phyloP scores from a whole-genome alignment of 2,113 vertebrate genomes.

The Hippocampus comes region DNA sequence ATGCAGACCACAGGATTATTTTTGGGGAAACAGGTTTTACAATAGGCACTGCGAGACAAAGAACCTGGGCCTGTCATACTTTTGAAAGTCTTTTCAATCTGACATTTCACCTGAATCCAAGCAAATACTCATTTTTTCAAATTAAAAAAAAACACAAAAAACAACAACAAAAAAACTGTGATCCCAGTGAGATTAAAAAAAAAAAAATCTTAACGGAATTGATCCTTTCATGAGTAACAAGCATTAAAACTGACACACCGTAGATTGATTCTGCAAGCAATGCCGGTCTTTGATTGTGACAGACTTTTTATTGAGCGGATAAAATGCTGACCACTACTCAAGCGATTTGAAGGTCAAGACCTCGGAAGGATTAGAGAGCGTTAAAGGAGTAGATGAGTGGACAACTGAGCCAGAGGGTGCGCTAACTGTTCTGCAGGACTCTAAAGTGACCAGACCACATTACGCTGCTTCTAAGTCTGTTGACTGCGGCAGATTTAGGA shows the following conservation, averaged over 20 bases:
- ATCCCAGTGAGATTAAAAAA: conserved; percentile 25
- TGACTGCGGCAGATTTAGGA: conserved; percentile 35
- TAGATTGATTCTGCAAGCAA: conserved; percentile 18
- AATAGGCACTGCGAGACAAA: conserved; percentile 2
- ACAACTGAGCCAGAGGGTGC: conserved; percentile 31
- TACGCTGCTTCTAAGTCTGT: conserved; percentile 27
- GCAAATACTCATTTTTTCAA: conserved; percentile 18
- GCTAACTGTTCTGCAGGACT: conserved; percentile 18
- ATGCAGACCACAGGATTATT: background rate
- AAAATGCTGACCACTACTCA: conserved; percentile 22
- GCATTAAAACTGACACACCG: background rate
- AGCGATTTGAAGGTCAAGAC: conserved; percentile 50
- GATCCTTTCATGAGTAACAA: conserved; percentile 10
- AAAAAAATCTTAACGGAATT: conserved; percentile 8
- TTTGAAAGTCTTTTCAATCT: conserved; percentile 1
- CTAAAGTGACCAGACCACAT: conserved; percentile 37
- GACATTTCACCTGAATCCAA: conserved; percentile 30
- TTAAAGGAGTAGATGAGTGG: conserved; percentile 41
- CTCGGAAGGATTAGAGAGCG: conserved; percentile 48
- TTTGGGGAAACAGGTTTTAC: background rate
- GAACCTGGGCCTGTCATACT: background rate
- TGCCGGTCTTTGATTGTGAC: conserved; percentile 26
- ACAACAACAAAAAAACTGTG: background rate
- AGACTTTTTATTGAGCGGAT: conserved; percentile 40
- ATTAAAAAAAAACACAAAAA: conserved; percentile 3